Conservation (phyloP, 2,113 vertebrate species). For the Semnornis frantzii region DNA sequence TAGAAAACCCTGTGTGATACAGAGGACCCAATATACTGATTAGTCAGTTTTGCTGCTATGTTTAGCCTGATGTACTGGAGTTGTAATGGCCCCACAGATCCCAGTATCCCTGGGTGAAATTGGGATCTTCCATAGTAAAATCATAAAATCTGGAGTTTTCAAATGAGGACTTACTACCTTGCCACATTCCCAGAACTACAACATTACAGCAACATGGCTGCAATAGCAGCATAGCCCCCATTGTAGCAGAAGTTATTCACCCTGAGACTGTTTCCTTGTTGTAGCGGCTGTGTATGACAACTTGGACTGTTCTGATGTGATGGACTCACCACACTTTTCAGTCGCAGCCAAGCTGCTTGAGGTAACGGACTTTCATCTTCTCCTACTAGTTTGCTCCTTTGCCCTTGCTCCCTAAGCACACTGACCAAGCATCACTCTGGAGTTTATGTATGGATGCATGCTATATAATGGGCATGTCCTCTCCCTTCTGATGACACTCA, state of each 20-base stretch:
- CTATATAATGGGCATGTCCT: not conserved
- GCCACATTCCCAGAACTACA: not conserved
- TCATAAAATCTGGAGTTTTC: not conserved
- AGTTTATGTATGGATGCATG: not conserved
- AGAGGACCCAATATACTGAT: not conserved
- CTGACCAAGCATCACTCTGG: not conserved
- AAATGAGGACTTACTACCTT: not conserved
- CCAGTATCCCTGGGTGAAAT: not conserved
- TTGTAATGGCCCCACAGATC: not conserved
- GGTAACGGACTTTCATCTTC: constrained; percentile 70
- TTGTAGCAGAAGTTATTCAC: not conserved
- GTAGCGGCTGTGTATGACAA: constrained; percentile 86
- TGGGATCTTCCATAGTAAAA: not conserved
- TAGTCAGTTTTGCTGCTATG: not conserved
- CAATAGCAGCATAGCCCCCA: not conserved
- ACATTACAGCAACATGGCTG: not conserved
- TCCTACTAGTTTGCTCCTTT: not conserved
- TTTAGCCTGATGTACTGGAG: not conserved
- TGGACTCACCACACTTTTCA: constrained; percentile 79
- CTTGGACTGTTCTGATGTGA: constrained; percentile 86
- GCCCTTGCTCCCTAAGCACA: not conserved
- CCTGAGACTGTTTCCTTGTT: constrained; percentile 22
- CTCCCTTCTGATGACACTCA: not conserved
- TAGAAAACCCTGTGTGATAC: not conserved
- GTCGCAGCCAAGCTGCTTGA: constrained; percentile 84